Conservation (phyloP, 2,797 vertebrate genomes). For the Pampus argenteus region DNA sequence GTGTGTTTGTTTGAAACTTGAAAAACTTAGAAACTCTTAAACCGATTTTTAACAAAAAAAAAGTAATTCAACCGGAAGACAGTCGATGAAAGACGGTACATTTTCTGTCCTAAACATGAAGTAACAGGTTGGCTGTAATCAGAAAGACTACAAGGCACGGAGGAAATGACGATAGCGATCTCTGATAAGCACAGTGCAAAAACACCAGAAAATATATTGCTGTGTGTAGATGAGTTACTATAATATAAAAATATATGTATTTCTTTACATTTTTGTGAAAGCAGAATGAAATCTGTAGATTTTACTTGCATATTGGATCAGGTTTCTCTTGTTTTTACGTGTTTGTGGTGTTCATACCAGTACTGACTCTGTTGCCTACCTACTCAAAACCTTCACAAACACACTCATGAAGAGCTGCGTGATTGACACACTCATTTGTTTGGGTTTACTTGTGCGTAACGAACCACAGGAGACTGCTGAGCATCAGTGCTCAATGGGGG, state of each 20-base stretch:
- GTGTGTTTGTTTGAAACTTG: no score
- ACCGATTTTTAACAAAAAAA: no score
- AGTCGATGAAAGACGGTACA: neutral
- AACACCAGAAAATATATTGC: neutral
- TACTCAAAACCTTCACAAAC: neutral
- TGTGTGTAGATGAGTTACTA: neutral
- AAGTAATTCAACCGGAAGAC: neutral
- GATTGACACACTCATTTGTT: slow-evolving; percentile 38
- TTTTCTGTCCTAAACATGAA: neutral
- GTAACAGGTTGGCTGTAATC: neutral
- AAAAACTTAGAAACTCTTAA: no score
- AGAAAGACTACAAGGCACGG: neutral
- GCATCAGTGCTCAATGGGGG: slow-evolving; percentile 43
- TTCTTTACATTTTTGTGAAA: neutral
- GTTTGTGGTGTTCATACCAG: neutral
- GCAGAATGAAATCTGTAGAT: neutral
- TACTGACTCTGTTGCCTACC: neutral
- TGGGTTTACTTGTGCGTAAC: slow-evolving; percentile 32
- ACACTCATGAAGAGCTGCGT: slow-evolving; percentile 3
- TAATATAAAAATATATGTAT: neutral
- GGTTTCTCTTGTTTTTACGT: neutral
- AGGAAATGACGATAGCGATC: neutral
- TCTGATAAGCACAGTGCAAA: neutral
- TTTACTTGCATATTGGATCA: neutral
- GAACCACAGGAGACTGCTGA: slow-evolving; percentile 43